These are phyloP conservation scores for Takifugu bimaculatus DNA, from an alignment of 2,113 vertebrate genomes.

Conservation along the genomic window DNA sequence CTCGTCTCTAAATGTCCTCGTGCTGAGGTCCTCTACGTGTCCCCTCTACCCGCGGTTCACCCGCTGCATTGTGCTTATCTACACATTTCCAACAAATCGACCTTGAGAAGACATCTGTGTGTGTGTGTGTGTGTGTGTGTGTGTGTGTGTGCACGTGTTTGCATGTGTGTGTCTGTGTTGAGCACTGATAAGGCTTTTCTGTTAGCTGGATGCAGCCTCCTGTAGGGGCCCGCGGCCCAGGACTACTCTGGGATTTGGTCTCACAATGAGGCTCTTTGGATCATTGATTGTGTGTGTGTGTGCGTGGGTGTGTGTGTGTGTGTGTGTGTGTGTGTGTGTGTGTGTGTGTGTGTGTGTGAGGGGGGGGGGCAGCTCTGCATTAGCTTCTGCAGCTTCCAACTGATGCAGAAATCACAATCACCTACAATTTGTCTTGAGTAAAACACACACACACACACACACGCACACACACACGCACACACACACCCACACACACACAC, in stretches of 20 bases:
- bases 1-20: neutral
- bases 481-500: neutral
- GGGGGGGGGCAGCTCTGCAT: too few relatives aligned
- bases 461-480: neutral
- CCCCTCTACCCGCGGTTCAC: constrained; percentile 14
- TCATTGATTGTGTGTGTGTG: constrained; percentile 12
- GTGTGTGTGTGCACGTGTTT: constrained; percentile 14
- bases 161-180: constrained; percentile 37
- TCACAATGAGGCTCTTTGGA: constrained; percentile 17
- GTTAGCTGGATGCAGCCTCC: constrained; percentile 22
- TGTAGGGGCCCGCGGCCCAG: constrained; percentile 13
- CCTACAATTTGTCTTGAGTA: constrained; percentile 19
- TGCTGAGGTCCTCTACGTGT: neutral
- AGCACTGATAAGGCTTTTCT: constrained; percentile 28
- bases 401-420: constrained; percentile 23
- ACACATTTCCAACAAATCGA: constrained; percentile 43
- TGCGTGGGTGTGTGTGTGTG: neutral
- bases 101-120: constrained; percentile 49
- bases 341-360: neutral
- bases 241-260: neutral
- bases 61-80: constrained; percentile 32
- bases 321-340: neutral
- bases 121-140: constrained; percentile 17
- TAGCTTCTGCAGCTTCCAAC: constrained; percentile 9
- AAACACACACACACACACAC: neutral